phyloP scores from a whole-genome alignment of 2,797 vertebrate species.

The Gymnothorax reevesii region DNA sequence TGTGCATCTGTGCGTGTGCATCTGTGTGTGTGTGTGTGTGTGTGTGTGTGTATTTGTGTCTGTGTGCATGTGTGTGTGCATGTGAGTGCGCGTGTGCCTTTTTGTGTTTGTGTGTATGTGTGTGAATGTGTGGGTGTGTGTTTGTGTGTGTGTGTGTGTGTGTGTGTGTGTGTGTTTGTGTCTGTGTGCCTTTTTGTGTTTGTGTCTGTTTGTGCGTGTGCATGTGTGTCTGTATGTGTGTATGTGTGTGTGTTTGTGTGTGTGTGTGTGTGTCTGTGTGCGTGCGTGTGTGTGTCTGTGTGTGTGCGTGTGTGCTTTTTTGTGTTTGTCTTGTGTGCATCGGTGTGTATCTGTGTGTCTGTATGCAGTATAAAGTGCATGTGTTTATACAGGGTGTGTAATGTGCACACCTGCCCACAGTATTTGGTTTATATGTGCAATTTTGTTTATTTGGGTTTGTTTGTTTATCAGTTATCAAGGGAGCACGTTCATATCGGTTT shows the following conservation, averaged over 20 bases:
- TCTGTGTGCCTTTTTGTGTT: neutral
- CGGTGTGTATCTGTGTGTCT: neutral
- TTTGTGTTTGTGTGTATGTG: neutral
- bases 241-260: slow-evolving; percentile 24
- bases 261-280: slow-evolving; percentile 4
- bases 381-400: neutral
- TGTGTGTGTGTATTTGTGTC: too few species aligned
- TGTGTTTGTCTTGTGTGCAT: neutral
- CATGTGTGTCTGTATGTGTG: slow-evolving; percentile 8
- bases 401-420: neutral
- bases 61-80: neutral
- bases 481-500: neutral
- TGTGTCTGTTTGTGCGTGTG: too few species aligned
- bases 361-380: neutral
- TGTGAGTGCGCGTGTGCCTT: neutral
- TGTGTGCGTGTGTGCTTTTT: neutral
- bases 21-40: neutral
- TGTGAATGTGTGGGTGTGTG: slow-evolving; percentile 22
- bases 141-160: slow-evolving; percentile 22
- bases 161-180: too few species aligned
- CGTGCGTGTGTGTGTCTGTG: neutral
- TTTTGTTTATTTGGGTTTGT: too few species aligned
- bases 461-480: too few species aligned
- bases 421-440: too few species aligned
- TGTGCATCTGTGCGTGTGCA: too few species aligned